phyloP scores from a whole-genome alignment of 1,140 invertebrate genomes.

The Dysdera silvatica region DNA sequence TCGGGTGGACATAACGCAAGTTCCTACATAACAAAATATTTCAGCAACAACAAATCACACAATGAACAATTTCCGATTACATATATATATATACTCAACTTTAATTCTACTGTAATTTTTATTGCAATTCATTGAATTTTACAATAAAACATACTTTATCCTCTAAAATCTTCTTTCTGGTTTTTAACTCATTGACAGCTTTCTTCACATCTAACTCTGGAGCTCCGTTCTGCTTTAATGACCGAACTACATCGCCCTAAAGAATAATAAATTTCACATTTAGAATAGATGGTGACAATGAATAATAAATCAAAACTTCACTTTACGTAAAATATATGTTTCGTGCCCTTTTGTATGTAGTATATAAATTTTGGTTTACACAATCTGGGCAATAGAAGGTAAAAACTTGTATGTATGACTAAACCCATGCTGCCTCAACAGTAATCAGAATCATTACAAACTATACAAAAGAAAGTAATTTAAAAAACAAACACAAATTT shows the following conservation, averaged over 20 bases:
- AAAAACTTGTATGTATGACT: too few relatives aligned
- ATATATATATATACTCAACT: not conserved
- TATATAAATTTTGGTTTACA: not conserved
- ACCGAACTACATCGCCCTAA: constrained; percentile 77
- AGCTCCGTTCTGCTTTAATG: constrained; percentile 75
- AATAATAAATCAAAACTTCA: not conserved
- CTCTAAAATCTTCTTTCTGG: constrained; percentile 82
- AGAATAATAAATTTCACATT: constrained; percentile 35
- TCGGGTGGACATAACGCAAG: constrained; percentile 63
- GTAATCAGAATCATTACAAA: too few relatives aligned
- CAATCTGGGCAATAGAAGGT: not conserved
- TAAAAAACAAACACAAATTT: too few relatives aligned
- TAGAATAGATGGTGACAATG: constrained; percentile 22
- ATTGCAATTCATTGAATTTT: not conserved
- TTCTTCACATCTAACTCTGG: constrained; percentile 85
- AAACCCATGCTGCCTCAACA: too few relatives aligned
- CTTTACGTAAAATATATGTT: not conserved
- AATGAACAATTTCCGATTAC: not conserved
- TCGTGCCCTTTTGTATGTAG: too few relatives aligned
- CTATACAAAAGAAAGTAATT: too few relatives aligned
- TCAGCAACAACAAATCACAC: constrained; percentile 6
- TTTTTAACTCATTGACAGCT: constrained; percentile 85
- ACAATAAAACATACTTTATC: constrained; percentile 56
- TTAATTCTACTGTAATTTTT: too few relatives aligned
- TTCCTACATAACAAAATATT: constrained; percentile 50